Base-by-base conservation (phyloP, 2,888 invertebrate species). In the Lasioglossum pauxillum region DNA sequence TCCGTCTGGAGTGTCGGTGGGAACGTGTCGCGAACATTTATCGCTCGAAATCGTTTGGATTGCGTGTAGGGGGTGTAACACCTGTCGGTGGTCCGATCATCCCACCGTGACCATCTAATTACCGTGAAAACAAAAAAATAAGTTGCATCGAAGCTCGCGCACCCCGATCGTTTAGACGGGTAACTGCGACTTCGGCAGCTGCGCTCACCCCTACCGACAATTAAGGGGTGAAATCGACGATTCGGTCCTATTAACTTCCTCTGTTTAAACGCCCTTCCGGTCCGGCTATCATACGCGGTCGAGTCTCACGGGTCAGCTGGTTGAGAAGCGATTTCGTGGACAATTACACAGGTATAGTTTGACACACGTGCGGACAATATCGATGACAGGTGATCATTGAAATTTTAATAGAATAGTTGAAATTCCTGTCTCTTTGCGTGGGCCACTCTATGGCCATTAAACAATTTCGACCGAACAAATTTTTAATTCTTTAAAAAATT, bases 211-310 rank as follows among this genome's bases (percentile, higher is more conserved):
- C 73, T 38, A 8, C 46, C 75, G 78, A 77, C 88, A 85, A 91
- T 91, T 86, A 85, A 88, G 85, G 75, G 85, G 83, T 85, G 80
- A 88, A 90, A 87, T 90, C 84, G 89, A 71, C 88, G 85, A 87
- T 82, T 79, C 78, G 80, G 80, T 89, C 93, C 94, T 93, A 94
- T 94, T 94, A 94, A 94, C 94, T 94, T 91, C 91, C 91, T 92
- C 90, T 87, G 90, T 92, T 93, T 94, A 93, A 94, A 92, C 91
- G 90, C 82, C 91, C 90, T 94, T 94, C 94, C 94, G 93, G 93
- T 73, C 67, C 60, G 41, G 27, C 60, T 83, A 85, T 78, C 82
- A 49, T 53, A 83, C 80, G 41, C 72, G 35, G 49, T 64, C 31
- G 49, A 46, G 60, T 80, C 75, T 69, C 83, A 79, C 77, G 87